Evolutionary conservation across 2,797 vertebrate genomes (phyloP).

Genomic region (Karalla daura): DNA sequence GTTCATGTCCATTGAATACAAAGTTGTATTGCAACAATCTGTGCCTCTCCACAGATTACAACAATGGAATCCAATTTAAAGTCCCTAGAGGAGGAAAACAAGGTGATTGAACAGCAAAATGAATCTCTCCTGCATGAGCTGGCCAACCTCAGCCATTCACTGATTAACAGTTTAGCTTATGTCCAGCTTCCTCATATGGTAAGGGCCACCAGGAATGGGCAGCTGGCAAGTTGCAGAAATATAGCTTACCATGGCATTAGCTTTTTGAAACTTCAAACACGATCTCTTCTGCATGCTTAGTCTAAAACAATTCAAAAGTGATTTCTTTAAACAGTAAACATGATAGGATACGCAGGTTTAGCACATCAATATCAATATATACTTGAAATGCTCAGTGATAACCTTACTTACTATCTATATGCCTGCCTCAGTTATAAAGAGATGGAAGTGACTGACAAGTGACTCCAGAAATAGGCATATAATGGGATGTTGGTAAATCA

Average conservation of each 20-base stretch:
- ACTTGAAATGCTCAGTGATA: too few species aligned
- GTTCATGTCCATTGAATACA: not conserved
- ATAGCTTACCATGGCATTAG: constrained; percentile 51
- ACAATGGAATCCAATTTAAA: constrained; percentile 99
- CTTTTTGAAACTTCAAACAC: constrained; percentile 45
- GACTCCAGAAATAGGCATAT: too few species aligned
- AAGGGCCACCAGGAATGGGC: constrained; percentile 87
- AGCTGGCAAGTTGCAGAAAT: constrained; percentile 81
- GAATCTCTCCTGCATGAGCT: constrained; percentile 98
- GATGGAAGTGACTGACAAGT: too few species aligned
- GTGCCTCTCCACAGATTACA: constrained; percentile 88
- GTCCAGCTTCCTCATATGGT: constrained; percentile 99
- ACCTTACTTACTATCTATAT: too few species aligned
- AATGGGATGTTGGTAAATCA: too few species aligned
- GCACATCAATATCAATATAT: too few species aligned
- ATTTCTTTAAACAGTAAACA: too few species aligned
- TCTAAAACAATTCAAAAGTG: too few species aligned
- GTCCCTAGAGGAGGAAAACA: constrained; percentile 99
- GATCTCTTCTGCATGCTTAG: constrained; percentile 65
- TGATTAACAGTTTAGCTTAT: constrained; percentile 99
- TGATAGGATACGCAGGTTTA: too few species aligned
- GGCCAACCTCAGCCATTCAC: constrained; percentile 97
- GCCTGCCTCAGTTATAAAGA: too few species aligned
- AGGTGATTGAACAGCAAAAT: constrained; percentile 99
- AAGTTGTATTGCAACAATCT: constrained; percentile 12